Conservation (phyloP, 2,888 invertebrate genomes). For the Oeneis ivallda region DNA sequence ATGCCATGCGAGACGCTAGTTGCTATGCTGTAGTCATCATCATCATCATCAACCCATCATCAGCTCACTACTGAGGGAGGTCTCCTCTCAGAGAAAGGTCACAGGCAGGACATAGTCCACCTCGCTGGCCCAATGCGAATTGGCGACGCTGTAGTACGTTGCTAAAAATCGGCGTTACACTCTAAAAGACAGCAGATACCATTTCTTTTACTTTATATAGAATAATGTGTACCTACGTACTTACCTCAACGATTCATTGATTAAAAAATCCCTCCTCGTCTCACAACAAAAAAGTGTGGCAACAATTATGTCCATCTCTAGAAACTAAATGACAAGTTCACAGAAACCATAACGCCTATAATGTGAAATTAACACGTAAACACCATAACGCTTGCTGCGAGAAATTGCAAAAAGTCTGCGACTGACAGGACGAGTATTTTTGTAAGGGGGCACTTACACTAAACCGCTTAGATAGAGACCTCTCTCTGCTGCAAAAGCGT, state of each 20-base stretch:
- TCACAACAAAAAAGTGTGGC: slow-evolving; percentile 12
- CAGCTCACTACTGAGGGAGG: too few species aligned
- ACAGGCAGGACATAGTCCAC: too few species aligned
- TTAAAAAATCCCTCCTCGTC: slow-evolving; percentile 9
- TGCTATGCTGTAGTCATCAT: too few species aligned
- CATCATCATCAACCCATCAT: too few species aligned
- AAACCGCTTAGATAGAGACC: background rate
- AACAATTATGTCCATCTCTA: slow-evolving; percentile 17
- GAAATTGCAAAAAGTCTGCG: slow-evolving; percentile 22
- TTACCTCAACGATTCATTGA: background rate
- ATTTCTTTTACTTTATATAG: too few species aligned
- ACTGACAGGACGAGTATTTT: slow-evolving; percentile 1
- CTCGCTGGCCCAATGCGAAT: too few species aligned
- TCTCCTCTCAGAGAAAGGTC: too few species aligned
- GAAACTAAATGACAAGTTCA: slow-evolving; percentile 27
- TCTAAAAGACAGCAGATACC: too few species aligned
- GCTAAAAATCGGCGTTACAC: too few species aligned
- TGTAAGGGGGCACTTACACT: background rate
- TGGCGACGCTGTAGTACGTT: too few species aligned
- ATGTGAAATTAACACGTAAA: slow-evolving; percentile 38
- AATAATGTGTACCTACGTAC: background rate
- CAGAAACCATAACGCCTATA: slow-evolving; percentile 14
- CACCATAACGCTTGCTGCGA: slow-evolving; percentile 24
- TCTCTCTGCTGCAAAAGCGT: background rate
- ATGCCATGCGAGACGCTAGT: too few species aligned